Percentiles rank a stretch among this genome's conserved stretches.
phyloP scores from a whole-genome alignment of 2,797 vertebrate species.

The Rhinophrynus dorsalis region DNA sequence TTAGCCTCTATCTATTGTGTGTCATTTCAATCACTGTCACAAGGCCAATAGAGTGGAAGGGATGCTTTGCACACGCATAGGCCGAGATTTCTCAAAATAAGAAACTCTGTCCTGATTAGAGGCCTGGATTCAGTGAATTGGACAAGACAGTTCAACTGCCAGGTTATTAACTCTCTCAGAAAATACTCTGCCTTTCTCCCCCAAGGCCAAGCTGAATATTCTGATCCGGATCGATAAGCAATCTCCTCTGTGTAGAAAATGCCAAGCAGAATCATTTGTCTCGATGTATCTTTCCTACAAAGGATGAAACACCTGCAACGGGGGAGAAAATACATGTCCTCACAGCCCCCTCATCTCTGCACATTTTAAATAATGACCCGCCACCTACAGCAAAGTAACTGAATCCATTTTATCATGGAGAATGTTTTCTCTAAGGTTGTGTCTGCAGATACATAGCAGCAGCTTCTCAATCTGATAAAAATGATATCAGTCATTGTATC shows the following conservation, averaged over 20 bases:
- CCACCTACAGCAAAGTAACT: slow-evolving; percentile 79
- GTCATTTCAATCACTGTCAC: slow-evolving; percentile 98
- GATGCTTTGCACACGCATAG: slow-evolving; percentile 70
- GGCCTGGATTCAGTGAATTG: slow-evolving; percentile 98
- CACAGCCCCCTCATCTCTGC: slow-evolving; percentile 58
- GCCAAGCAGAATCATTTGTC: slow-evolving; percentile 99
- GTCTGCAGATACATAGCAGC: slow-evolving; percentile 61
- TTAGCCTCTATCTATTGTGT: slow-evolving; percentile 98
- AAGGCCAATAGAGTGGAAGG: slow-evolving; percentile 92
- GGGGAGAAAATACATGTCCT: slow-evolving; percentile 36
- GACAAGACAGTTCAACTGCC: slow-evolving; percentile 99
- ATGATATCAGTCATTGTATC: slow-evolving; percentile 68
- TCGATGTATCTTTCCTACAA: slow-evolving; percentile 82
- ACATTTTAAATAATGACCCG: slow-evolving; percentile 94
- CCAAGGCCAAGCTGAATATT: slow-evolving; percentile 89
- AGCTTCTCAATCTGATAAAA: slow-evolving; percentile 69
- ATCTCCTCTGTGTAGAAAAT: slow-evolving; percentile 99
- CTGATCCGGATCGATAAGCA: slow-evolving; percentile 99
- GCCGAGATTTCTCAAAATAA: slow-evolving; percentile 86
- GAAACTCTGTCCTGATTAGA: slow-evolving; percentile 98
- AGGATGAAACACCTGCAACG: slow-evolving; percentile 85
- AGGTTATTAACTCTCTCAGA: slow-evolving; percentile 99
- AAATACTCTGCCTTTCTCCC: slow-evolving; percentile 92
- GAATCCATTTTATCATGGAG: slow-evolving; percentile 83
- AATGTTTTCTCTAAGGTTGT: slow-evolving; percentile 51